A percentile compares a stretch with the other conserved stretches of the same genome.
phyloP scores from a whole-genome alignment of 2,113 vertebrate species.

The Phalacrocorax aristotelis region DNA sequence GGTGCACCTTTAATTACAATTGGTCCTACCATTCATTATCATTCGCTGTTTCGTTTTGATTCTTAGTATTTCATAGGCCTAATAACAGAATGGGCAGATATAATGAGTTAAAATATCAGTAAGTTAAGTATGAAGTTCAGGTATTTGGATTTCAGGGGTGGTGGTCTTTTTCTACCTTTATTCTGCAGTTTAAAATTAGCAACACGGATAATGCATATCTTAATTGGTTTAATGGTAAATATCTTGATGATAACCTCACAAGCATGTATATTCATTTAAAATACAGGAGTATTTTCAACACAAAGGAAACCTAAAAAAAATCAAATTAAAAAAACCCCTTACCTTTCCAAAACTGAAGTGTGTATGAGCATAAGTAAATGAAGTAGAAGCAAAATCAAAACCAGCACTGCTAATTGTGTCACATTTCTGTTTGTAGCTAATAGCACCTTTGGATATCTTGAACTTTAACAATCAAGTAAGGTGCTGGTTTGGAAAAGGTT shows the following conservation, averaged over 20 bases:
- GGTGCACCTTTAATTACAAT: neutral
- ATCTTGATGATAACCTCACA: neutral
- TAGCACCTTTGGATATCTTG: neutral
- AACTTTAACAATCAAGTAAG: neutral
- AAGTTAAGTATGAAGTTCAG: neutral
- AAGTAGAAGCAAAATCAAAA: neutral
- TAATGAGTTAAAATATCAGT: neutral
- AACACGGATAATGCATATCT: neutral
- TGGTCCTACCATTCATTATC: neutral
- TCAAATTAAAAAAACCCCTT: neutral
- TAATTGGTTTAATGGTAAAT: neutral
- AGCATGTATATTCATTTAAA: neutral
- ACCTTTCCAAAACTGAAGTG: neutral
- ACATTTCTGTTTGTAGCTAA: neutral
- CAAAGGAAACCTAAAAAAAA: neutral
- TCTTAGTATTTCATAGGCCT: neutral
- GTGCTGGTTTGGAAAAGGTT: neutral
- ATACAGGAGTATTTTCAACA: neutral
- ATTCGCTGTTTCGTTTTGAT: neutral
- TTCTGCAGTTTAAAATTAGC: neutral
- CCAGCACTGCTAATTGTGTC: neutral
- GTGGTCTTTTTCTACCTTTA: neutral
- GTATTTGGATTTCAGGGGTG: neutral
- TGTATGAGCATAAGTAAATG: neutral
- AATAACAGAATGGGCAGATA: neutral